These are phyloP conservation scores for Eleginops maclovinus DNA, from an alignment of 2,113 vertebrate genomes.

Conservation along the genomic window DNA sequence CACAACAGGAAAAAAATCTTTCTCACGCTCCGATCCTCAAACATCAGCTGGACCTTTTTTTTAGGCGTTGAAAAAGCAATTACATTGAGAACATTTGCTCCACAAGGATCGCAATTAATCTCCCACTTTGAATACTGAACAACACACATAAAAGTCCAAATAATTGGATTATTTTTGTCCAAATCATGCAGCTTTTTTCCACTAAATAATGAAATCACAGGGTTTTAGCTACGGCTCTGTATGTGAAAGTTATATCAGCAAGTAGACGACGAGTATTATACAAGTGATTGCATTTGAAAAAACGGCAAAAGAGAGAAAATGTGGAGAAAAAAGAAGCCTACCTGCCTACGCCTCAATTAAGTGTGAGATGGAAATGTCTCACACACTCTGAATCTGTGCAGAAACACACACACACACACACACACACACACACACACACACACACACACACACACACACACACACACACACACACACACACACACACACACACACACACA, in stretches of 20 bases:
- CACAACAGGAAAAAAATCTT: neutral
- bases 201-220: constrained; percentile 4
- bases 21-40: neutral
- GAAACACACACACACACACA: constrained; percentile 12
- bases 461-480: constrained; percentile 16
- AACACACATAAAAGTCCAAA: constrained; percentile 3
- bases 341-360: constrained; percentile 71
- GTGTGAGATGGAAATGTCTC: constrained; percentile 64
- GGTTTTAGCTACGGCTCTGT: neutral
- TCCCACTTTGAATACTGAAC: neutral
- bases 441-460: constrained; percentile 23
- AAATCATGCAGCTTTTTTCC: constrained; percentile 1
- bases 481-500: constrained; percentile 16
- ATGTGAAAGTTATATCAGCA: no score
- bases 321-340: constrained; percentile 17
- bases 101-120: constrained; percentile 3
- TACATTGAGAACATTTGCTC: constrained; percentile 9
- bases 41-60: neutral
- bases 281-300: neutral
- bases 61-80: neutral
- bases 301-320: constrained; percentile 30
- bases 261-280: neutral
- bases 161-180: constrained; percentile 8
- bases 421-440: constrained; percentile 11
- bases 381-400: constrained; percentile 11